phyloP scores from a whole-genome alignment of 2,113 vertebrate species.

The Athene cunicularia region DNA sequence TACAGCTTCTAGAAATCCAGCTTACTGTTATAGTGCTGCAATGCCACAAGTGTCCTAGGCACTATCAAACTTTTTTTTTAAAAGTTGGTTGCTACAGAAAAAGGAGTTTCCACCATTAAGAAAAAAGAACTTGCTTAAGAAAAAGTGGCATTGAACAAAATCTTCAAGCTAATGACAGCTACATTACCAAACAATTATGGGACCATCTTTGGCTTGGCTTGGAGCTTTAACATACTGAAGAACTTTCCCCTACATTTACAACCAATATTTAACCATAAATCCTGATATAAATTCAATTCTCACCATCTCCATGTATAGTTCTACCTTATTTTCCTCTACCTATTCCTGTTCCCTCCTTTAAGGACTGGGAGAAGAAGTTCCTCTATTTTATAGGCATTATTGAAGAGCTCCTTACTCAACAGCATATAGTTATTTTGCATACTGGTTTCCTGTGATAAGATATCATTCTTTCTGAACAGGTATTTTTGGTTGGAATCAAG shows the following conservation, averaged over 20 bases:
- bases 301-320: not conserved
- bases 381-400: not conserved
- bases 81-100: not conserved
- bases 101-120: not conserved
- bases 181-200: not conserved
- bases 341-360: not conserved
- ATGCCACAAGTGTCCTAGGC: not conserved
- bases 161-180: not conserved
- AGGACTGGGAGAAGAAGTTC: not conserved
- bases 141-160: not conserved
- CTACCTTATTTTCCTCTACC: not conserved
- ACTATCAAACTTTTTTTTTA: not conserved
- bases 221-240: not conserved
- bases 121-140: not conserved
- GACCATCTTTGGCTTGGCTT: not conserved
- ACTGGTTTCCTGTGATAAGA: not conserved
- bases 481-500: not conserved
- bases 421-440: not conserved
- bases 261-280: not conserved
- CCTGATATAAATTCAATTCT: not conserved
- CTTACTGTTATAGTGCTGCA: not conserved
- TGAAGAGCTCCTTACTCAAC: not conserved
- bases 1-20: not conserved
- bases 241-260: not conserved
- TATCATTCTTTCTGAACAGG: not conserved